Evolutionary conservation across 2,797 vertebrate genomes (phyloP).

Genomic region (Pygocentrus nattereri): DNA sequence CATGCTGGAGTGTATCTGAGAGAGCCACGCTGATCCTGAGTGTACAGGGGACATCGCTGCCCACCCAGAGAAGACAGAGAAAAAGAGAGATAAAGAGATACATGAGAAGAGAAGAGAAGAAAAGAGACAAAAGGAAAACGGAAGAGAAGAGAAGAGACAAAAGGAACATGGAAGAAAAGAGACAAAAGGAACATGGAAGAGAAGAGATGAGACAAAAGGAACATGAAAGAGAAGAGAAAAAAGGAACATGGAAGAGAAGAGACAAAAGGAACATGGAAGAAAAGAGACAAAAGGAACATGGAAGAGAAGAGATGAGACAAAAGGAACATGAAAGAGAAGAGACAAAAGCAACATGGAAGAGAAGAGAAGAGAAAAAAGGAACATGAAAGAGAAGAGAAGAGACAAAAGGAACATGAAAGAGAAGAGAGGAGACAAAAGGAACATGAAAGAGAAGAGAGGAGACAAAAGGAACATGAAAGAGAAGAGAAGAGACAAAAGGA

Average conservation of each 20-base stretch:
- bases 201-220: background rate
- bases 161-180: background rate
- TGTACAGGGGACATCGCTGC: conserved; percentile 71
- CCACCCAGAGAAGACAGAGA: conserved; percentile 37
- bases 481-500: background rate
- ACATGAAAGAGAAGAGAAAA: background rate
- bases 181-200: conserved; percentile 10
- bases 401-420: background rate
- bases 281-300: background rate
- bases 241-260: background rate
- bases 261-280: no score
- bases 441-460: background rate
- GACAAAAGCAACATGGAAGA: background rate
- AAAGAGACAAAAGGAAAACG: background rate
- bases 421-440: background rate
- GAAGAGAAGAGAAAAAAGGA: background rate
- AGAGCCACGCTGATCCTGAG: conserved; percentile 59
- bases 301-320: background rate
- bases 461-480: conserved; percentile 16
- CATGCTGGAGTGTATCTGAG: conserved; percentile 60
- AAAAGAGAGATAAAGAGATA: background rate
- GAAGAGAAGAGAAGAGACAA: background rate
- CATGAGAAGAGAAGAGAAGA: background rate
- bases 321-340: background rate
- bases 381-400: background rate